Conservation (phyloP, 2,797 vertebrate species). For the Eremophila alpestris region DNA sequence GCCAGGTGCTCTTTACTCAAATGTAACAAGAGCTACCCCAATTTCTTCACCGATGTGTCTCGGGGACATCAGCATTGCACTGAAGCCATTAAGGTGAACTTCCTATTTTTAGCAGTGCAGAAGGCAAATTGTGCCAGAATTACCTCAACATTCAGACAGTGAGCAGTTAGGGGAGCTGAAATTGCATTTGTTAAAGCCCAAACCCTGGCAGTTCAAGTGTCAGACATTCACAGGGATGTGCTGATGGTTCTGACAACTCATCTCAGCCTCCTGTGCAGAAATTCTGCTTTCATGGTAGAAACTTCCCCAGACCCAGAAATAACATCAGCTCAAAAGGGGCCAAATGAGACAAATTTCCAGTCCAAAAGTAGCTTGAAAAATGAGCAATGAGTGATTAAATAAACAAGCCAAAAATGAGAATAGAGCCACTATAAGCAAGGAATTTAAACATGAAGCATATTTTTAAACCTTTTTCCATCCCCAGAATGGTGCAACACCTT, state of each 20-base stretch:
- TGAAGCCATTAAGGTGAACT: not conserved
- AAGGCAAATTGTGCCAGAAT: slow-evolving; percentile 4
- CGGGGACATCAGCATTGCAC: not conserved
- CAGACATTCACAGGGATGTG: not conserved
- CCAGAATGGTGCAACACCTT: slow-evolving; percentile 62
- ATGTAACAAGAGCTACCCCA: not conserved
- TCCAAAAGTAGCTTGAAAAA: slow-evolving; percentile 47
- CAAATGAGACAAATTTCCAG: slow-evolving; percentile 37
- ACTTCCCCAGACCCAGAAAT: slow-evolving; percentile 29
- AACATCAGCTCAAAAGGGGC: not conserved
- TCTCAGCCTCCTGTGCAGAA: not conserved
- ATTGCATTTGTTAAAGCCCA: not conserved
- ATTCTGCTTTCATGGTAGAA: not conserved
- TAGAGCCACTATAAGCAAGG: slow-evolving; percentile 41
- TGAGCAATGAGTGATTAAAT: slow-evolving; percentile 36
- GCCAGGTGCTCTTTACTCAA: not conserved
- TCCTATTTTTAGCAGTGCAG: not conserved
- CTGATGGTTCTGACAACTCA: slow-evolving; percentile 15
- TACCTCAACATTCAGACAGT: not conserved
- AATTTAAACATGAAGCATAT: slow-evolving; percentile 75
- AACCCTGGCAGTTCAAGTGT: slow-evolving; percentile 22
- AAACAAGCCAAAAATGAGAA: slow-evolving; percentile 51
- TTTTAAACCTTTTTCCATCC: slow-evolving; percentile 79
- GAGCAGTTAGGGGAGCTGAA: not conserved
- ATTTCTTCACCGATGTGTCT: not conserved